phyloP scores from a whole-genome alignment of 53 echinoderm and acorn worm species.

The Henricia sp. region DNA sequence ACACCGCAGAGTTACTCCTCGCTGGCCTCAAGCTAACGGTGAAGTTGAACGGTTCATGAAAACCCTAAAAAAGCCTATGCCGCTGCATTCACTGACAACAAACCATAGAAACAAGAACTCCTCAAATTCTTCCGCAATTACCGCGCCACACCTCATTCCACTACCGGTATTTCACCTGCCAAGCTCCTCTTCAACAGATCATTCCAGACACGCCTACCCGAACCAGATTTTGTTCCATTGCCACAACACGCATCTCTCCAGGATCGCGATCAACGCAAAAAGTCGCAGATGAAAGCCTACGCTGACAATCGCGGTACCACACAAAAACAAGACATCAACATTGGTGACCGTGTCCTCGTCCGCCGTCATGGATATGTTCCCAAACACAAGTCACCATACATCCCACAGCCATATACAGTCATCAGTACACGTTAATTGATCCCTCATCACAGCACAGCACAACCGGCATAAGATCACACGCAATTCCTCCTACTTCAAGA shows the following conservation, averaged over 20 bases:
- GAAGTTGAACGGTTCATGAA: slow-evolving; percentile 57
- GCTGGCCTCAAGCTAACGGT: slow-evolving; percentile 68
- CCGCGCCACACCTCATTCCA: slow-evolving; percentile 56
- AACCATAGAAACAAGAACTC: slow-evolving; percentile 68
- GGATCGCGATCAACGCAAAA: slow-evolving; percentile 19
- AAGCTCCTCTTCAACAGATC: slow-evolving; percentile 20
- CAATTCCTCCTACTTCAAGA: slow-evolving; percentile 39
- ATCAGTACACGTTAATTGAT: slow-evolving; percentile 46
- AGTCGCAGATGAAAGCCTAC: slow-evolving; percentile 55
- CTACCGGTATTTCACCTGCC: slow-evolving; percentile 22
- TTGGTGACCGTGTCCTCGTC: slow-evolving; percentile 59
- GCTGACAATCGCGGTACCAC: slow-evolving; percentile 32
- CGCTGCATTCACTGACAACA: slow-evolving; percentile 44
- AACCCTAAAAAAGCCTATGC: slow-evolving; percentile 48
- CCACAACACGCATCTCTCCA: neutral
- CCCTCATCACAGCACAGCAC: slow-evolving; percentile 44
- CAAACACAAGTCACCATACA: slow-evolving; percentile 59
- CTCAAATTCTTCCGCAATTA: slow-evolving; percentile 66
- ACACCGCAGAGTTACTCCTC: slow-evolving; percentile 47
- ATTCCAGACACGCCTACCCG: slow-evolving; percentile 22
- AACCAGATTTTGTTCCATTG: neutral
- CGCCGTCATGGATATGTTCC: slow-evolving; percentile 53
- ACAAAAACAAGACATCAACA: neutral
- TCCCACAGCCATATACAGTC: slow-evolving; percentile 60
- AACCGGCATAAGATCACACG: slow-evolving; percentile 22